Evolutionary conservation across 2,888 invertebrate species (phyloP), one percentile per base, ranked within the genome.

Genomic region (Phengaris alcon): DNA sequence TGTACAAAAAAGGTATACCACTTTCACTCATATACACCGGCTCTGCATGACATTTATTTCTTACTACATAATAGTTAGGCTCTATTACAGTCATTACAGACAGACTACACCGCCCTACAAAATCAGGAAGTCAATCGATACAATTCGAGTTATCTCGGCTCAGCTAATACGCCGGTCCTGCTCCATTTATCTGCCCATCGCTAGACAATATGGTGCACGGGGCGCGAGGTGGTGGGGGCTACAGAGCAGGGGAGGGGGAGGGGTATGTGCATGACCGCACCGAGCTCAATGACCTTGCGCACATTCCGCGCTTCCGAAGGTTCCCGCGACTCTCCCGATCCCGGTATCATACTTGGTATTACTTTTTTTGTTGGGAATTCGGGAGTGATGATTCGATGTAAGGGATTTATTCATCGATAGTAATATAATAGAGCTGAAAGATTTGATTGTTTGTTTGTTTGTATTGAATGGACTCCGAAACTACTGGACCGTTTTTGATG

Each of bases 271-370:
- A 91, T 93, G 93, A 93, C 93, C 93, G 93, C 90, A 91, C 90
- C 88, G 91, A 90, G 93, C 92, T 91, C 93, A 93, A 93, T 93
- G 93, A 93, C 93, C 93, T 93, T 93, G 93, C 88, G 87, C 87
- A 90, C 89, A 92, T 91, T 91, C 92, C 84, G 82, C 83, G 82
- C 90, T 87, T 88, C 87, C 86, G 86, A 86, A 85, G 86, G 86
- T 88, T 89, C 89, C 86, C 84, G 86, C 86, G 86, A 85, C 84
- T 85, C 86, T 87, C 87, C 86, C 85, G 87, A 86, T 84, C 87
- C 86, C 85, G 87, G 86, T 84, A 87, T 86, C 87, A 80, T 80
- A 69, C 74, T 68, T 8, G 48, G 55, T 57, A 48, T n/a, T 35
- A 54, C 52, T 51, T 52, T 52, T 52, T 35, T 52, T 69, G 48